phyloP scores from a whole-genome alignment of 2,797 vertebrate genomes.

The Pachyuromys duprasi region DNA sequence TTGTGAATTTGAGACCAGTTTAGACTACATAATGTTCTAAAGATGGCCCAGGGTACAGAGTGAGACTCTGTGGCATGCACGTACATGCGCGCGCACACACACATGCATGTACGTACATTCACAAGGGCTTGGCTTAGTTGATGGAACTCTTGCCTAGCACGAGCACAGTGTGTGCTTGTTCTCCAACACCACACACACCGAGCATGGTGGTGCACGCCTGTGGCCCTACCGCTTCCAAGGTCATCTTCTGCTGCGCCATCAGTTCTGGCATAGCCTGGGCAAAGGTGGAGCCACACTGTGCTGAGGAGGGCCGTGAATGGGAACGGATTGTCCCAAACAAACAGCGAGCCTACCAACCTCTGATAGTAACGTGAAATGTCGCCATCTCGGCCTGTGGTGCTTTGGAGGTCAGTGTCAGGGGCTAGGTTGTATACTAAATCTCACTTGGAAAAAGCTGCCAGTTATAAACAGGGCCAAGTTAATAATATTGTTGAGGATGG shows the following conservation, averaged over 20 bases:
- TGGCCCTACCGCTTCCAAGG: neutral
- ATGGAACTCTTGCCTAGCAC: neutral
- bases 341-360: neutral
- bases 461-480: neutral
- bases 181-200: neutral
- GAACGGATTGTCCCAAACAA: neutral
- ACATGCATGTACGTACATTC: neutral
- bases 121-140: no score
- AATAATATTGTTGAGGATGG: neutral
- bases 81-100: neutral
- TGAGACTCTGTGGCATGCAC: no score
- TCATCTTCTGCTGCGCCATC: neutral
- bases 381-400: neutral
- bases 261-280: neutral
- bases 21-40: neutral
- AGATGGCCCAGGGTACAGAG: neutral
- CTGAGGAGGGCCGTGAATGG: neutral
- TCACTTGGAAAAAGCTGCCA: neutral
- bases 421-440: conserved; percentile 29
- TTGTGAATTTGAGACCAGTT: neutral
- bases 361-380: neutral
- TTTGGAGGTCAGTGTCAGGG: conserved; percentile 35
- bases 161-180: neutral
- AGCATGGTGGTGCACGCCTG: no score
- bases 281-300: neutral